Percentiles rank a stretch among this genome's conserved stretches.
These are phyloP conservation scores for Timandra comae DNA, from an alignment of 2,888 invertebrate species.

Conservation along the genomic window DNA sequence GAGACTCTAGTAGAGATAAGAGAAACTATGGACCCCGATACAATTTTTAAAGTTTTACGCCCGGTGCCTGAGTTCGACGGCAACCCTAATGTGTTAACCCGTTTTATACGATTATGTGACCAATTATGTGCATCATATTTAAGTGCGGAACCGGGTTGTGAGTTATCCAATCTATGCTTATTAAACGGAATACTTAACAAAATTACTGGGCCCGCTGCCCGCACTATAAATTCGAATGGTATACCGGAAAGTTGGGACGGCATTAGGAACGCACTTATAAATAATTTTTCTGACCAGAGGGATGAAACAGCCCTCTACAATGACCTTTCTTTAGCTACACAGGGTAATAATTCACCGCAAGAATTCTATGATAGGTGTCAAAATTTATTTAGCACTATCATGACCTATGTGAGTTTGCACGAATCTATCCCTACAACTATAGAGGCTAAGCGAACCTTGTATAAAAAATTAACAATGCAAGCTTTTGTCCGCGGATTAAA, in stretches of 20 bases:
- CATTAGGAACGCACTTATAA: slow-evolving; percentile 19
- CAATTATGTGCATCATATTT: slow-evolving; percentile 7
- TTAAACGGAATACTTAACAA: slow-evolving; percentile 21
- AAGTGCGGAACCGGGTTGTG: background rate
- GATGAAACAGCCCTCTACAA: slow-evolving; percentile 22
- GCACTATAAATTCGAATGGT: slow-evolving; percentile 22
- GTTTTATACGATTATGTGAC: slow-evolving; percentile 20
- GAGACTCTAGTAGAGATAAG: background rate
- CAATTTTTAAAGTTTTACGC: background rate
- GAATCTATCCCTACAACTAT: slow-evolving; percentile 16
- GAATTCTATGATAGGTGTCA: no score
- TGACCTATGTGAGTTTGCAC: slow-evolving; percentile 20
- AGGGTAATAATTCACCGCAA: slow-evolving; percentile 17
- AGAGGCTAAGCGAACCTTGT: slow-evolving; percentile 15
- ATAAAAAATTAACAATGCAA: slow-evolving; percentile 22
- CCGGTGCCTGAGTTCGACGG: slow-evolving; percentile 15
- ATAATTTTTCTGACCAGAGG: slow-evolving; percentile 23
- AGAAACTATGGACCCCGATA: background rate
- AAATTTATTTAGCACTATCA: slow-evolving; percentile 23
- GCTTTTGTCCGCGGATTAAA: slow-evolving; percentile 19
- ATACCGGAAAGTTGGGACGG: slow-evolving; percentile 21
- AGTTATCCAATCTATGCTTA: slow-evolving; percentile 9
- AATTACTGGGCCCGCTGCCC: slow-evolving; percentile 21
- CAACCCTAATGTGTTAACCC: slow-evolving; percentile 16
- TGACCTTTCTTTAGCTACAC: slow-evolving; percentile 17